These are phyloP conservation scores for Tamias sibiricus DNA, from an alignment of 2,113 vertebrate genomes.

Conservation along the genomic window DNA sequence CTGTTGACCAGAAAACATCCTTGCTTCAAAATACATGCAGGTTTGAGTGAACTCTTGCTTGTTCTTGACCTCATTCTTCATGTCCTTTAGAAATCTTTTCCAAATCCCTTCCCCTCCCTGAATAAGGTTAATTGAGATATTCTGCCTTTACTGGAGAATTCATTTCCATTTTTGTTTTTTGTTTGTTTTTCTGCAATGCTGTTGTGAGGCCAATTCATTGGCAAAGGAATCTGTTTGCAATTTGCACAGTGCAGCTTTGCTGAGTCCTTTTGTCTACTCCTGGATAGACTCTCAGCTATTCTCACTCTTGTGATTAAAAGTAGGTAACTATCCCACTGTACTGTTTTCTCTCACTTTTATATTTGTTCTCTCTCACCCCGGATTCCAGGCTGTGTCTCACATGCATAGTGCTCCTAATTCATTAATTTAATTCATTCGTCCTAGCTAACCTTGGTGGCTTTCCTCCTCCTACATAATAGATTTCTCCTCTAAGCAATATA, in stretches of 20 bases:
- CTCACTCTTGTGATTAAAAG: neutral
- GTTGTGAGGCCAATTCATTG: neutral
- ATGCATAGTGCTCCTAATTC: neutral
- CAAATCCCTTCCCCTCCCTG: neutral
- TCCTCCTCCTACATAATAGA: neutral
- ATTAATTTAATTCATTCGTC: slow-evolving; percentile 15
- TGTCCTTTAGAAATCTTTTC: slow-evolving; percentile 12
- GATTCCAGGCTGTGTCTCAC: neutral
- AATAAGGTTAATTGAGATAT: neutral
- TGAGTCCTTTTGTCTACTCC: neutral
- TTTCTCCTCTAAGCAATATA: slow-evolving; percentile 8
- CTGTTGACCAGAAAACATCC: neutral
- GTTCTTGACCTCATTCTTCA: neutral
- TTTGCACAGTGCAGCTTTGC: neutral
- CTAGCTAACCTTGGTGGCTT: neutral
- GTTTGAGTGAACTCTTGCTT: neutral
- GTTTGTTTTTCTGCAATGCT: neutral
- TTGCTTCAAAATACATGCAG: neutral
- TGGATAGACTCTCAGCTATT: neutral
- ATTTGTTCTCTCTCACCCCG: neutral
- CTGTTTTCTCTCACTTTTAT: neutral
- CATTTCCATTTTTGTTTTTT: neutral
- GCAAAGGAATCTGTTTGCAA: neutral
- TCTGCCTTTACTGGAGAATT: neutral
- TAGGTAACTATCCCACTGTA: neutral